phyloP scores from a whole-genome alignment of 2,797 vertebrate species.

The Clarias platycephalus region DNA sequence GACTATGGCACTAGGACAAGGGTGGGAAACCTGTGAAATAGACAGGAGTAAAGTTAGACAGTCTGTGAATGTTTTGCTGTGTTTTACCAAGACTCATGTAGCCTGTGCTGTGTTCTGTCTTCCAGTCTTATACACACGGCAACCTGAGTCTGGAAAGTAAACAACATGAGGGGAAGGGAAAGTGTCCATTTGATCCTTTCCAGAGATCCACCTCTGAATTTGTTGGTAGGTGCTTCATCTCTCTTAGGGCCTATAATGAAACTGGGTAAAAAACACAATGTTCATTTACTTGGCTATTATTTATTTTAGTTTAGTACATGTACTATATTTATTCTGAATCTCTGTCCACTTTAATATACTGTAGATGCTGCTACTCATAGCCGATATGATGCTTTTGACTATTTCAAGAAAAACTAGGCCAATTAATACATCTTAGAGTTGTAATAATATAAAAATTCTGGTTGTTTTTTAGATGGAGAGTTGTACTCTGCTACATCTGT shows the following conservation, averaged over 20 bases:
- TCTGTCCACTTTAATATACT: background rate
- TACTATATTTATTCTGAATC: background rate
- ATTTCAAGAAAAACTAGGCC: background rate
- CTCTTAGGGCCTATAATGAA: background rate
- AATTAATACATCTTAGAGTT: background rate
- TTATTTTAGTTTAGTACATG: background rate
- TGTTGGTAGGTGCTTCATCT: constrained; percentile 69
- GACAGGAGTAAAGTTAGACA: background rate
- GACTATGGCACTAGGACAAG: too few relatives aligned
- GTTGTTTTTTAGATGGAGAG: constrained; percentile 62
- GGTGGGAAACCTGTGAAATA: too few relatives aligned
- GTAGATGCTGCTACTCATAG: background rate
- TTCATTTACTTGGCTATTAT: background rate
- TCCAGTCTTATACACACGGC: constrained; percentile 67
- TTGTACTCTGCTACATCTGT: constrained; percentile 81
- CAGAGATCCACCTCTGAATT: constrained; percentile 74
- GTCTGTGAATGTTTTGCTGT: background rate
- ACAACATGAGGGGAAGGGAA: constrained; percentile 75
- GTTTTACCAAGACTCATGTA: background rate
- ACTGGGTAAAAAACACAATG: background rate
- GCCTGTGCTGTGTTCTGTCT: constrained; percentile 26
- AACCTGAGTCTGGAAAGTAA: constrained; percentile 65
- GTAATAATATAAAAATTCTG: background rate
- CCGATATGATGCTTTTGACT: background rate
- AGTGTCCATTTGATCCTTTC: constrained; percentile 80